These are phyloP conservation scores for Ceyx cyanopectus DNA, from an alignment of 2,113 vertebrate genomes.

Conservation along the genomic window DNA sequence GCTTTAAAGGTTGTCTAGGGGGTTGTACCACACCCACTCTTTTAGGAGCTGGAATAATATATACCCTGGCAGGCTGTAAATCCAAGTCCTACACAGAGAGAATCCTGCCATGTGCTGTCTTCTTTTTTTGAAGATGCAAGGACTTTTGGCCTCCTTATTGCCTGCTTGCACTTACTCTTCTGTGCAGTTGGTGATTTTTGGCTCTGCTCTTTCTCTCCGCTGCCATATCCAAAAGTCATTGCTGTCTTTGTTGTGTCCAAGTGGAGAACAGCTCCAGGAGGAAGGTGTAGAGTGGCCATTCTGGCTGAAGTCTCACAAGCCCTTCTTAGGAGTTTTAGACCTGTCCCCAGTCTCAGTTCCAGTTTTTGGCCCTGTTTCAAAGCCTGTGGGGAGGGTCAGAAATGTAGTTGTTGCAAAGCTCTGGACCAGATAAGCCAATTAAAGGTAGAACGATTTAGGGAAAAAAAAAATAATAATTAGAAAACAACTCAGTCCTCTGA, in stretches of 20 bases:
- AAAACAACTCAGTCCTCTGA: constrained; percentile 48
- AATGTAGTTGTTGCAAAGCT: neutral
- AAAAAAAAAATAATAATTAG: neutral
- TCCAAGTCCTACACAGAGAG: neutral
- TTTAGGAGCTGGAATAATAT: constrained; percentile 12
- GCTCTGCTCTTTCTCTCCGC: neutral
- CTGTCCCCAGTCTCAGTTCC: neutral
- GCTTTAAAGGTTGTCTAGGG: neutral
- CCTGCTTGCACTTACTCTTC: neutral
- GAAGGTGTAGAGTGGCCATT: neutral
- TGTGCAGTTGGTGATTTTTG: neutral
- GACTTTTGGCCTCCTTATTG: neutral
- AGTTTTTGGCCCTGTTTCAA: constrained; percentile 5
- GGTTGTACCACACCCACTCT: neutral
- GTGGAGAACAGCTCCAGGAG: neutral
- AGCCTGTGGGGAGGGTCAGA: neutral
- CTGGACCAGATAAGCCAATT: constrained; percentile 23
- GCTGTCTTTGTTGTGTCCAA: neutral
- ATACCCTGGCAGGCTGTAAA: constrained; percentile 23
- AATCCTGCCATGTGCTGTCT: neutral
- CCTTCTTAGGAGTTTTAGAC: neutral
- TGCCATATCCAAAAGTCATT: neutral
- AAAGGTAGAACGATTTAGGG: constrained; percentile 41
- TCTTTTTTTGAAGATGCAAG: constrained; percentile 9
- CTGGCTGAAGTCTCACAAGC: neutral